Base-by-base conservation (phyloP, 1,140 invertebrate species). In the Doryteuthis pealeii region DNA sequence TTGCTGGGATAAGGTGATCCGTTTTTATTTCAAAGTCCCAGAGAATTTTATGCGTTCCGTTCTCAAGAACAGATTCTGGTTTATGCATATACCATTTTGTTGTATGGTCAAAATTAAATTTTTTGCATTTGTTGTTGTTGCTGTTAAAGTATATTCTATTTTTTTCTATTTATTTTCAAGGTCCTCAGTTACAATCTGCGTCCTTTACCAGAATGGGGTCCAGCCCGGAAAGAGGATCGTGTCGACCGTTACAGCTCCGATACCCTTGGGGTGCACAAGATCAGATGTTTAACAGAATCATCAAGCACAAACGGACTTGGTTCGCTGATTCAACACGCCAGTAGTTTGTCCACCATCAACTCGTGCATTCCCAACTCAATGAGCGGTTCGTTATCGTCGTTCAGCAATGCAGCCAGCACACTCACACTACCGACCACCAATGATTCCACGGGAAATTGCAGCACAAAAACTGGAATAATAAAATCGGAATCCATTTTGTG, bases 141-240 rank as follows among this genome's bases (percentile, higher is more conserved):
- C n/a, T n/a, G n/a, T n/a, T n/a, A n/a, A n/a, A n/a, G n/a, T n/a
- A n/a, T n/a, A n/a, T n/a, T n/a, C n/a, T n/a, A n/a, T n/a, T n/a
- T n/a, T 1, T 30, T 33, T 0, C 72, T 54, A 54, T 68, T 6
- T 70, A 40, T 67, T 4, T 67, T 68, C 15, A 75, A 82, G 81
- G 68, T 80, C 26, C 70, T 80, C 67, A 78, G 72, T 30, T 68
- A 78, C 26, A 71, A 76, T 12, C 74, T 77, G 66, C 71, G 77
- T 30, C 79, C 81, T 30, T 69, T 80, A n/a, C 76, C 76, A 22
- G 73, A 75, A 5, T 82, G 79, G 79, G 79, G 79, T 62, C 79
- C 79, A 8, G 75, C 78, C 4, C 35, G 74, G 45, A 73, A 74
- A 15, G 74, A 33, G n/a, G 68, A 81, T 28, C 73, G 77, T 45